A percentile compares a stretch with the other conserved stretches of the same genome.
Conservation (phyloP, 1,140 invertebrate genomes). For the Triops longicaudatus region DNA sequence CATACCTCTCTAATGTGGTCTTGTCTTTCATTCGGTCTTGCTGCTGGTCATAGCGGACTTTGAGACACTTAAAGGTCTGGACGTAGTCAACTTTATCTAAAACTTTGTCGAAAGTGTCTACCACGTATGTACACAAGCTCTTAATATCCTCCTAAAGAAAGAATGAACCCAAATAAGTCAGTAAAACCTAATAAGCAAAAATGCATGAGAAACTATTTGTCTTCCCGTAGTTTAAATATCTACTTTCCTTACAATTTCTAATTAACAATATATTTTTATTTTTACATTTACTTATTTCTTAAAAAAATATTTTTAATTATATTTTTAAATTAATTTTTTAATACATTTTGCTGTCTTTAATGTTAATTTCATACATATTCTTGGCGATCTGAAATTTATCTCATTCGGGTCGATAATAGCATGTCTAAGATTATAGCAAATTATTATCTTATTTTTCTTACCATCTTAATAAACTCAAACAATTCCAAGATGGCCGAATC, state of each 20-base stretch:
- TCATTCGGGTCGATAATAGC: no score
- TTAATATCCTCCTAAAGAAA: constrained; percentile 79
- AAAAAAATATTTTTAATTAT: no score
- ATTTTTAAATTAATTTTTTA: no score
- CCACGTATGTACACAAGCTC: constrained; percentile 84
- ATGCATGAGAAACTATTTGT: no score
- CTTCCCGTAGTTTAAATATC: no score
- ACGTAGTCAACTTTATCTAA: constrained; percentile 92
- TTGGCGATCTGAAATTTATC: no score
- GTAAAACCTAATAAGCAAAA: no score
- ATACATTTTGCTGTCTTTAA: no score
- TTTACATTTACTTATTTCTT: no score
- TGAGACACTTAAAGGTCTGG: constrained; percentile 89
- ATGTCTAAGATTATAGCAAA: constrained; percentile 15
- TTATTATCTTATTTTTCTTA: constrained; percentile 37
- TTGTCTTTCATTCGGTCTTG: constrained; percentile 77
- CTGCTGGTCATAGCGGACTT: constrained; percentile 85
- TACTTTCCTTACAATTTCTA: no score
- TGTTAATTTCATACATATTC: no score
- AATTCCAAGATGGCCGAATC: constrained; percentile 98
- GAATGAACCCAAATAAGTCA: not conserved
- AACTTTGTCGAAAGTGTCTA: constrained; percentile 89
- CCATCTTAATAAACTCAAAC: constrained; percentile 95
- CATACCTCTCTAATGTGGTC: constrained; percentile 54
- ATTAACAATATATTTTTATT: no score